These are phyloP conservation scores for Halichoerus grypus DNA, from an alignment of 2,113 vertebrate genomes.

Conservation along the genomic window DNA sequence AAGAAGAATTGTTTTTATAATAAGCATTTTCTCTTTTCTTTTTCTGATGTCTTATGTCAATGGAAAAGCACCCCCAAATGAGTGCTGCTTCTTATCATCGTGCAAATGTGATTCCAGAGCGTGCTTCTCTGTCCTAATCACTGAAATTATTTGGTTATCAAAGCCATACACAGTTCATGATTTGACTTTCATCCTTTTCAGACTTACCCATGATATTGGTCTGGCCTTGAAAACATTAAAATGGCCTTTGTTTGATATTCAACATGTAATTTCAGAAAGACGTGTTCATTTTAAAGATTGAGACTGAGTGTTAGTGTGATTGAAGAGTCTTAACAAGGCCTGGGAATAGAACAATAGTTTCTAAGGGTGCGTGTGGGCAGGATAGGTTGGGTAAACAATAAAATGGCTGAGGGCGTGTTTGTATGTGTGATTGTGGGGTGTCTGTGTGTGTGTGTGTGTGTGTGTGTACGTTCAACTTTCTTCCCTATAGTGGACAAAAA, in stretches of 20 bases:
- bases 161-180: constrained; percentile 61
- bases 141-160: constrained; percentile 78
- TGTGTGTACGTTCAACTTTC: neutral
- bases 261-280: constrained; percentile 47
- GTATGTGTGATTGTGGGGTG: neutral
- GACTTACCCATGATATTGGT: constrained; percentile 64
- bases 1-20: constrained; percentile 53
- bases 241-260: constrained; percentile 74
- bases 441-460: neutral
- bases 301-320: neutral
- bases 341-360: neutral
- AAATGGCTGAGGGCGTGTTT: neutral
- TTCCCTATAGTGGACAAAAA: neutral
- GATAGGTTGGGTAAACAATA: neutral
- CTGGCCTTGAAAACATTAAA: constrained; percentile 65
- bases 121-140: constrained; percentile 57
- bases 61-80: constrained; percentile 25
- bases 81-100: constrained; percentile 17
- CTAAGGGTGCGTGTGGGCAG: neutral
- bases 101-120: constrained; percentile 60
- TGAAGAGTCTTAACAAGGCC: neutral
- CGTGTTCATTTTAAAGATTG: constrained; percentile 52
- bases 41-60: constrained; percentile 45
- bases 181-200: constrained; percentile 76
- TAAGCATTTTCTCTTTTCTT: constrained; percentile 55